A percentile compares a stretch with the other conserved stretches of the same genome.
phyloP scores from a whole-genome alignment of 2,797 vertebrate genomes.

The Gobionotothen gibberifrons region DNA sequence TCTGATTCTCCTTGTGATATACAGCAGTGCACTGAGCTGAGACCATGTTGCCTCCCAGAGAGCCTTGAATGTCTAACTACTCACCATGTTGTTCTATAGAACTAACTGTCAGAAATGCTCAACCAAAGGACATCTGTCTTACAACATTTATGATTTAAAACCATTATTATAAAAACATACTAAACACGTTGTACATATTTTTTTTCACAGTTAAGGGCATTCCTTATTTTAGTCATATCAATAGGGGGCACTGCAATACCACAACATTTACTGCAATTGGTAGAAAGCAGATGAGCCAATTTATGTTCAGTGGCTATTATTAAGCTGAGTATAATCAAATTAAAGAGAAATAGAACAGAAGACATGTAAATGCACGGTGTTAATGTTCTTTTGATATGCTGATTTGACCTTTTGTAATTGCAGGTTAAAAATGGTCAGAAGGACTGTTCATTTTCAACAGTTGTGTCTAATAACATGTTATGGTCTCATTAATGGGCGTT shows the following conservation, averaged over 20 bases:
- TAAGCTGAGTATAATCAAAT: conserved; percentile 25
- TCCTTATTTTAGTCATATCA: conserved; percentile 48
- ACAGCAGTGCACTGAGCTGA: background rate
- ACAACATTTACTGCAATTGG: conserved; percentile 21
- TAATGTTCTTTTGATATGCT: conserved; percentile 23
- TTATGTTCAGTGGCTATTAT: conserved; percentile 31
- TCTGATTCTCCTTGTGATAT: conserved; percentile 2
- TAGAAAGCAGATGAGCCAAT: conserved; percentile 11
- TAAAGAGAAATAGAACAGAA: conserved; percentile 20
- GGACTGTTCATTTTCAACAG: conserved; percentile 9
- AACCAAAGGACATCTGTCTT: conserved; percentile 15
- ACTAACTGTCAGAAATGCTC: conserved; percentile 3
- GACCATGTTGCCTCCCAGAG: background rate
- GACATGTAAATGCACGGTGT: conserved; percentile 25
- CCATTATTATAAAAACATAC: background rate
- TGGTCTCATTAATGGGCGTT: conserved; percentile 18
- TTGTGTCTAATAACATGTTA: conserved; percentile 14
- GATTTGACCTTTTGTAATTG: conserved; percentile 17
- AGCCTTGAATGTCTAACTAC: background rate
- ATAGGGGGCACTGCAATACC: conserved; percentile 74
- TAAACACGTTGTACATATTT: background rate
- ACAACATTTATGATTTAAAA: background rate
- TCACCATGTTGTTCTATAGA: background rate
- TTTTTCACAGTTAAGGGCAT: background rate
- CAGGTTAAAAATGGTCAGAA: conserved; percentile 8